Base-by-base conservation (phyloP, 1,140 invertebrate species). In the Triops longicaudatus region DNA sequence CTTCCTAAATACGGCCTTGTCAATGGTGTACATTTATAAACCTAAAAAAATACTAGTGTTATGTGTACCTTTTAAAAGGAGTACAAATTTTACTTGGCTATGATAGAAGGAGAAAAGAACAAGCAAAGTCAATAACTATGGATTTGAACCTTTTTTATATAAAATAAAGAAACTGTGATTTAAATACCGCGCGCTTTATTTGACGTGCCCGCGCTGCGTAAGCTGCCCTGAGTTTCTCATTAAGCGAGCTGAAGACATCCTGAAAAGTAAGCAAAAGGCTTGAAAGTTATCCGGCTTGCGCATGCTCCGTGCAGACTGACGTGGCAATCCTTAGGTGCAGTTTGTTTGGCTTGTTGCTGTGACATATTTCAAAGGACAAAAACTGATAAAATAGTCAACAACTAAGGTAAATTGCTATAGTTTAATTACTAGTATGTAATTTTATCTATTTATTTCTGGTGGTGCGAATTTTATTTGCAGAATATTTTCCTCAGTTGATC, bases 241-340 rank as follows among this genome's bases (percentile, higher is more conserved):
- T 37, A 2, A 37, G n/a, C n/a, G n/a, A n/a, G n/a, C 31, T 37
- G 31, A 37, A 37, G 31, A n/a, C 50, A 63, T 63, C 50, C 50
- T 63, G 50, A 17, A 63, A 63, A 17, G 50, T 14, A 22, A 1
- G 9, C 50, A 2, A 63, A n/a, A 12, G 1, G 43, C 4, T 44
- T 44, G 43, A 5, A 75, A 14, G 28, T 42, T 14, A 22, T 31
- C 26, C 26, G 27, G 37, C 44, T 44, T n/a, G 74, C 74, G 74
- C 74, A 75, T 75, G 74, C 74, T 41, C 74, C 37, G 37, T 75
- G 10, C 74, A 43, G 26, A 75, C 74, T 75, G 37, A 75, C 74
- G 74, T 75, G 74, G 74, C 74, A 75, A 75, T 75, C 37, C 27
- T 26, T 17, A 63, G 50, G 50, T 63, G 50, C 50, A 63, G 50